phyloP scores from a whole-genome alignment of 2,797 vertebrate species.

The Anguilla obscura region DNA sequence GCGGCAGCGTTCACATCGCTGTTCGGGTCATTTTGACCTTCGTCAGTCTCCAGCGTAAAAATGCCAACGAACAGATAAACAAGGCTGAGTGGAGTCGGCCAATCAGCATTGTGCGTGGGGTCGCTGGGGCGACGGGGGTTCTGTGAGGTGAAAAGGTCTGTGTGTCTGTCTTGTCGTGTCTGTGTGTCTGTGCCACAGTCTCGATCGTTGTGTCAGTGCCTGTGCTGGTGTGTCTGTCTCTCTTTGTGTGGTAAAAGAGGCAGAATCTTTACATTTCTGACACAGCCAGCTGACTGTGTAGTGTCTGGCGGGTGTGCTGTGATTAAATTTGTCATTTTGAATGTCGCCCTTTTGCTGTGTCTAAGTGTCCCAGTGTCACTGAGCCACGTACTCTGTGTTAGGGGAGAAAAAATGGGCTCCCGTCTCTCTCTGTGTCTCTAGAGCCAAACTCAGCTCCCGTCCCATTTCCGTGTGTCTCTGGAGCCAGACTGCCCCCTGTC shows the following conservation, averaged over 20 bases:
- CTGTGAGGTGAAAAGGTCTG: neutral
- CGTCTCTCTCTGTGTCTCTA: too few species aligned
- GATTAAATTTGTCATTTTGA: too few species aligned
- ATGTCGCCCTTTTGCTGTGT: neutral
- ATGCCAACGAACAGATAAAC: neutral
- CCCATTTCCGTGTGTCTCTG: too few species aligned
- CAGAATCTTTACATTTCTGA: neutral
- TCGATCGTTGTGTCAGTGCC: neutral
- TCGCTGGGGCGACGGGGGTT: neutral
- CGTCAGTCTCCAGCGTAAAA: neutral
- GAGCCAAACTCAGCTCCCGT: too few species aligned
- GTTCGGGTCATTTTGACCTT: neutral
- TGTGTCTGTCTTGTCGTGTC: neutral
- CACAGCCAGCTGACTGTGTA: too few species aligned
- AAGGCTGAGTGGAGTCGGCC: neutral
- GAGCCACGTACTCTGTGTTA: too few species aligned
- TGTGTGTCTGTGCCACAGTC: neutral
- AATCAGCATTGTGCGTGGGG: neutral
- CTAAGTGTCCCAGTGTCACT: neutral
- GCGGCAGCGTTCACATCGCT: neutral
- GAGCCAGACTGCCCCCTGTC: too few species aligned
- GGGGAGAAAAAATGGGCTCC: too few species aligned
- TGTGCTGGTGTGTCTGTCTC: neutral
- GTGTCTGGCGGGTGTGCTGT: neutral
- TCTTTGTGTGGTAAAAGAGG: neutral